These are phyloP conservation scores for Xiphias gladius DNA, from an alignment of 2,113 vertebrate species.

Conservation along the genomic window DNA sequence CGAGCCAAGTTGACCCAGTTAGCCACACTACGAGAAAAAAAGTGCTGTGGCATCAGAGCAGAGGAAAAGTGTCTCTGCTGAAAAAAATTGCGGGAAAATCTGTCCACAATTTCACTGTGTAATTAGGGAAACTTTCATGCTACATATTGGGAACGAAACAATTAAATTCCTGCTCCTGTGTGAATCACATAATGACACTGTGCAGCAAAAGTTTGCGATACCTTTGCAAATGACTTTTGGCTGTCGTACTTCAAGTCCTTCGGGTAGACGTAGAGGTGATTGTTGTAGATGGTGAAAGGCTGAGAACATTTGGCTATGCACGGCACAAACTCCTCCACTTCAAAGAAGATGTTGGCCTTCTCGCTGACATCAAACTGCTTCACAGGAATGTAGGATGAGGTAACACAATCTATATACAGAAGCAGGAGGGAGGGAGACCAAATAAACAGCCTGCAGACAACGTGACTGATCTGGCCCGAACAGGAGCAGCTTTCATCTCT, in stretches of 20 bases:
- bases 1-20: neutral
- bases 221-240: slow-evolving; percentile 98
- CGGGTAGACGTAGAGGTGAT: slow-evolving; percentile 98
- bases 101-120: neutral
- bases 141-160: neutral
- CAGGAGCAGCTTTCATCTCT: slow-evolving; percentile 34
- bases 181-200: neutral
- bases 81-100: neutral
- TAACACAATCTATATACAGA: slow-evolving; percentile 91
- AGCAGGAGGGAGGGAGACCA: slow-evolving; percentile 45
- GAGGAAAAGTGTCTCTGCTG: neutral
- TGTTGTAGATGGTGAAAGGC: slow-evolving; percentile 97
- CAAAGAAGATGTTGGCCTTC: slow-evolving; percentile 88
- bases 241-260: slow-evolving; percentile 96
- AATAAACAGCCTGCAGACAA: slow-evolving; percentile 55
- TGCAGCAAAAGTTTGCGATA: slow-evolving; percentile 61
- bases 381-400: slow-evolving; percentile 96
- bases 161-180: neutral
- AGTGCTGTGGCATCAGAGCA: neutral
- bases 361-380: slow-evolving; percentile 91
- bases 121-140: neutral
- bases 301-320: slow-evolving; percentile 95
- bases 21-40: neutral
- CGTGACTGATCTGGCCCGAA: slow-evolving; percentile 19
- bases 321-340: slow-evolving; percentile 98